A percentile compares a stretch with the other conserved stretches of the same genome.
phyloP scores from a whole-genome alignment of 1,140 invertebrate species.

The Maniola jurtina region DNA sequence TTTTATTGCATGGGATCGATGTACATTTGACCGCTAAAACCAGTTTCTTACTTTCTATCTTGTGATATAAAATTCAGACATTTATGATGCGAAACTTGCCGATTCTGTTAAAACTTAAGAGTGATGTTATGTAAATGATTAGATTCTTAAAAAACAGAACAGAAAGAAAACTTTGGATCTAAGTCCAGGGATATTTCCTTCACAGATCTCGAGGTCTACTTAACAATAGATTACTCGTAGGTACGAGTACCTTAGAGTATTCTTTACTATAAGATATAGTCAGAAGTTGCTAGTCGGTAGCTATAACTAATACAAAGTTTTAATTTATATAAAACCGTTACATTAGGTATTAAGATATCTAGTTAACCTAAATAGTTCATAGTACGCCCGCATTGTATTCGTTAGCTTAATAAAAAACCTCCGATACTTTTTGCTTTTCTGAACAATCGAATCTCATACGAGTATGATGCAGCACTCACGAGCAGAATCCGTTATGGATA shows the following conservation, averaged over 20 bases:
- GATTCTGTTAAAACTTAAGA: neutral
- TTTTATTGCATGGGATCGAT: neutral
- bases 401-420: constrained; percentile 16
- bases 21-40: constrained; percentile 16
- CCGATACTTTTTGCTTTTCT: constrained; percentile 37
- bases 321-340: neutral
- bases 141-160: neutral
- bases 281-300: too few species aligned
- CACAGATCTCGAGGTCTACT: too few species aligned
- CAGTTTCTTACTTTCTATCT: constrained; percentile 26
- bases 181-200: too few species aligned
- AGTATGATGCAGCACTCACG: constrained; percentile 28
- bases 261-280: too few species aligned
- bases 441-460: constrained; percentile 50
- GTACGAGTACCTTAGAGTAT: too few species aligned
- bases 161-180: too few species aligned
- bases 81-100: neutral
- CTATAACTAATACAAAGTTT: neutral
- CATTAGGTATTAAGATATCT: neutral
- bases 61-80: constrained; percentile 20
- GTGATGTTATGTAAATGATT: constrained; percentile 1
- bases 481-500: constrained; percentile 27
- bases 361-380: neutral
- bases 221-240: too few species aligned
- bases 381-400: constrained; percentile 11